These are phyloP conservation scores for Penaeus chinensis DNA, from an alignment of 1,140 invertebrate species.

Conservation along the genomic window DNA sequence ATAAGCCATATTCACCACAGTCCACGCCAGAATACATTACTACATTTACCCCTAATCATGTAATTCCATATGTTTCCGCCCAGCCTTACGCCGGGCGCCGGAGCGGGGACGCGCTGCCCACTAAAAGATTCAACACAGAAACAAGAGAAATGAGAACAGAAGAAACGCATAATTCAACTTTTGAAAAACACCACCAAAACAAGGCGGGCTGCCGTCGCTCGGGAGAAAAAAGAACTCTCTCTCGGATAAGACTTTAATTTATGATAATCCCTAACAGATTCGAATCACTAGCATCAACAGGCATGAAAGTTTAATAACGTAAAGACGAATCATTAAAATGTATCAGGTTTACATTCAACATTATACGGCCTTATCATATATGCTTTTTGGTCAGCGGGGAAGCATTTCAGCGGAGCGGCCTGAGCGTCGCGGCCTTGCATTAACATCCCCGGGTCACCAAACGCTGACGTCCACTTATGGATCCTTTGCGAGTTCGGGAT, in stretches of 20 bases:
- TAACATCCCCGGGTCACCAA: neutral
- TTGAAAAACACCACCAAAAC: no score
- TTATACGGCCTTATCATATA: slow-evolving; percentile 24
- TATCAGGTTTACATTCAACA: slow-evolving; percentile 19
- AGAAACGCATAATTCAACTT: no score
- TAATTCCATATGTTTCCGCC: no score
- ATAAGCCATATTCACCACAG: neutral
- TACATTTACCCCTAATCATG: no score
- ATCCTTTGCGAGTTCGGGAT: slow-evolving; percentile 3
- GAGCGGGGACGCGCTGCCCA: no score
- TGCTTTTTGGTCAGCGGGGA: slow-evolving; percentile 13
- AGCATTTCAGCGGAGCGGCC: no score
- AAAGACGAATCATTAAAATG: slow-evolving; percentile 26
- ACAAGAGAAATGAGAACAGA: no score
- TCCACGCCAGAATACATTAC: no score
- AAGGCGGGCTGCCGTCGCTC: no score
- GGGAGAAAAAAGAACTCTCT: no score
- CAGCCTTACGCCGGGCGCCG: no score
- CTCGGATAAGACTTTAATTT: slow-evolving; percentile 21
- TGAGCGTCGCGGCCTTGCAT: neutral
- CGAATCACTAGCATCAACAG: slow-evolving; percentile 25
- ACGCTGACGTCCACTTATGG: neutral
- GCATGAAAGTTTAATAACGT: slow-evolving; percentile 21
- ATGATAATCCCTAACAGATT: slow-evolving; percentile 21
- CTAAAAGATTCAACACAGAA: no score